phyloP scores from a whole-genome alignment of 2,888 invertebrate genomes.

The Syrista parreyssii region DNA sequence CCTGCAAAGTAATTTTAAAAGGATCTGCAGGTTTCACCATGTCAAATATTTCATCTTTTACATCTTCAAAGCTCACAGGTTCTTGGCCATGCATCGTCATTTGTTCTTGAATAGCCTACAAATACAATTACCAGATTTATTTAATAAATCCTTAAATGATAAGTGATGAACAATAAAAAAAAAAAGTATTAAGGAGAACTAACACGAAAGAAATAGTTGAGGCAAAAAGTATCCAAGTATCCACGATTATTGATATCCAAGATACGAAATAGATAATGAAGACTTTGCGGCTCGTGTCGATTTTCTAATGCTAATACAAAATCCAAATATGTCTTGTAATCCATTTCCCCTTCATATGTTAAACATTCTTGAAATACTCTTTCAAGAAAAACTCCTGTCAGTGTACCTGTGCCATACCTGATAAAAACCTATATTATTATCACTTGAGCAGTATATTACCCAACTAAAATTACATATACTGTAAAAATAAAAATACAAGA shows the following conservation, averaged over 20 bases:
- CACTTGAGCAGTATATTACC: neutral
- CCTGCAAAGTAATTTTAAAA: constrained; percentile 84
- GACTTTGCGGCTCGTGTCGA: constrained; percentile 88
- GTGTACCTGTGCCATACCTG: constrained; percentile 89
- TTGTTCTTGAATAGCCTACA: constrained; percentile 89
- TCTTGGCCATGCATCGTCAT: constrained; percentile 90
- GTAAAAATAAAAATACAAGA: constrained; percentile 6
- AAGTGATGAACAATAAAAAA: constrained; percentile 5
- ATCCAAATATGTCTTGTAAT: constrained; percentile 96
- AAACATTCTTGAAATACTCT: constrained; percentile 95
- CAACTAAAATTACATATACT: constrained; percentile 5
- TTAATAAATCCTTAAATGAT: neutral
- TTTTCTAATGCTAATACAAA: constrained; percentile 94
- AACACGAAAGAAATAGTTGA: constrained; percentile 93
- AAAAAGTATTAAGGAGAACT: constrained; percentile 23
- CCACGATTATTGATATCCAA: constrained; percentile 90
- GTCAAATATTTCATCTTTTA: constrained; percentile 97
- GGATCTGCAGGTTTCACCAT: constrained; percentile 94
- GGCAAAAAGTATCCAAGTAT: constrained; percentile 88
- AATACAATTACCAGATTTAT: constrained; percentile 13
- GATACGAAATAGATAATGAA: constrained; percentile 91
- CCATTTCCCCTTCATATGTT: constrained; percentile 95
- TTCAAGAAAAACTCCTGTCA: constrained; percentile 91
- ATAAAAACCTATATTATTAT: constrained; percentile 17
- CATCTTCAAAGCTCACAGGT: constrained; percentile 90